These are phyloP conservation scores for Podargus strigoides DNA, from an alignment of 2,797 vertebrate species.

Conservation along the genomic window DNA sequence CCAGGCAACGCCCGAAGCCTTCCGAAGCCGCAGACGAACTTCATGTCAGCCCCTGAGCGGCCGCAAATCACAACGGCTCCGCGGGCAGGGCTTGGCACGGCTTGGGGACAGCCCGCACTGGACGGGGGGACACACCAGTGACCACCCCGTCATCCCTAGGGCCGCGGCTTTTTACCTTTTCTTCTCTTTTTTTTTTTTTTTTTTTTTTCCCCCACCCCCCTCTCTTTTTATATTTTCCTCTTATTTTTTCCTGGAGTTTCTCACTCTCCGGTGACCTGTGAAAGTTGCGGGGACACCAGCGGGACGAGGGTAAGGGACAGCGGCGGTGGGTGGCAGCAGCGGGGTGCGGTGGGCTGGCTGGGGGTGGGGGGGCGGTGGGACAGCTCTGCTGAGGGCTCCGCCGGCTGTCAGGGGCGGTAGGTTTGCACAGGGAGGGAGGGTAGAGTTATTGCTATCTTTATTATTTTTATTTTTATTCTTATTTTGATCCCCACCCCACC, in stretches of 20 bases:
- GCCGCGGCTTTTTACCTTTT: too few relatives aligned
- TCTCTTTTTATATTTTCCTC: too few relatives aligned
- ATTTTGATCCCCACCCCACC: neutral
- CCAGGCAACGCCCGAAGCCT: slow-evolving; percentile 86
- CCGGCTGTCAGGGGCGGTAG: neutral
- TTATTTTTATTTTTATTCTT: too few relatives aligned
- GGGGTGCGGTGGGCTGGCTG: too few relatives aligned
- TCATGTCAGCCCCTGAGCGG: slow-evolving; percentile 71
- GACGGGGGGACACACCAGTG: neutral
- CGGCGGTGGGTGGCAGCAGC: too few relatives aligned
- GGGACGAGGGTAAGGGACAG: too few relatives aligned
- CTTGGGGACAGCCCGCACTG: neutral
- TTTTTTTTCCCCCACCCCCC: too few relatives aligned
- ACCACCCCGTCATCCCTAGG: neutral
- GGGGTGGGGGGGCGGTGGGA: neutral
- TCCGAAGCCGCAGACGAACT: slow-evolving; percentile 86
- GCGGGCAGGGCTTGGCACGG: slow-evolving; percentile 28
- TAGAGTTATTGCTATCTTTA: too few relatives aligned
- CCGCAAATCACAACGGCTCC: slow-evolving; percentile 37
- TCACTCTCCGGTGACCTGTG: too few relatives aligned
- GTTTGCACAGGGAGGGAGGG: neutral
- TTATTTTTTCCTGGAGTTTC: too few relatives aligned
- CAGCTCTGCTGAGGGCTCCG: neutral
- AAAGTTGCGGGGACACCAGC: too few relatives aligned
- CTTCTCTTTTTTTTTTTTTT: too few relatives aligned